Evolutionary conservation across 1,140 invertebrate species (phyloP).

Genomic region (Platorchestia sp.): DNA sequence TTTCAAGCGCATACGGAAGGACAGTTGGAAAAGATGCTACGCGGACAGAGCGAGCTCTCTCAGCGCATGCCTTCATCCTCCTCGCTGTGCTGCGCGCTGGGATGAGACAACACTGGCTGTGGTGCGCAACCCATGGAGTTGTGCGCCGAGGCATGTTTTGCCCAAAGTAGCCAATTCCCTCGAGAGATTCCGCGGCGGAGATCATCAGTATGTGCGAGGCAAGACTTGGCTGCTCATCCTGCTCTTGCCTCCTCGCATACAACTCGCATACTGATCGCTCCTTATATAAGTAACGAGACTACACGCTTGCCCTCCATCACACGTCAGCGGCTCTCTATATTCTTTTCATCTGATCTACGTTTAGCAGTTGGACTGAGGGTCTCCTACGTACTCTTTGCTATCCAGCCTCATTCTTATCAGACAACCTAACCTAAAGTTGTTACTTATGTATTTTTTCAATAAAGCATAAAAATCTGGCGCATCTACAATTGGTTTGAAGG

Average conservation of each 20-base stretch:
- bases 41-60: background rate
- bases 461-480: background rate
- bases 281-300: slow-evolving; percentile 44
- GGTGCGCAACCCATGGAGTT: background rate
- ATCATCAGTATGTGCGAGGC: slow-evolving; percentile 51
- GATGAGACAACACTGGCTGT: background rate
- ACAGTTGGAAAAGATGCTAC: background rate
- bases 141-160: background rate
- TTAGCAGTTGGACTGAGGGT: background rate
- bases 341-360: background rate
- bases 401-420: background rate
- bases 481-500: background rate
- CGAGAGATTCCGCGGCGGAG: background rate
- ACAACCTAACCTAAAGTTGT: background rate
- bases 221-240: slow-evolving; percentile 36
- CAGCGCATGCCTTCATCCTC: background rate
- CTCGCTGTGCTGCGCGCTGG: background rate
- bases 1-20: background rate
- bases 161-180: slow-evolving; percentile 22
- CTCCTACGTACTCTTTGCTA: background rate
- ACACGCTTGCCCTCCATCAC: background rate
- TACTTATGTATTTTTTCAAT: background rate
- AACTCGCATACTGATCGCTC: slow-evolving; percentile 45
- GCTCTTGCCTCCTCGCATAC: slow-evolving; percentile 48
- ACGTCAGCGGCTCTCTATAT: background rate